Base-by-base conservation (phyloP, 2,797 vertebrate genomes). In the Intellagama lesueurii region DNA sequence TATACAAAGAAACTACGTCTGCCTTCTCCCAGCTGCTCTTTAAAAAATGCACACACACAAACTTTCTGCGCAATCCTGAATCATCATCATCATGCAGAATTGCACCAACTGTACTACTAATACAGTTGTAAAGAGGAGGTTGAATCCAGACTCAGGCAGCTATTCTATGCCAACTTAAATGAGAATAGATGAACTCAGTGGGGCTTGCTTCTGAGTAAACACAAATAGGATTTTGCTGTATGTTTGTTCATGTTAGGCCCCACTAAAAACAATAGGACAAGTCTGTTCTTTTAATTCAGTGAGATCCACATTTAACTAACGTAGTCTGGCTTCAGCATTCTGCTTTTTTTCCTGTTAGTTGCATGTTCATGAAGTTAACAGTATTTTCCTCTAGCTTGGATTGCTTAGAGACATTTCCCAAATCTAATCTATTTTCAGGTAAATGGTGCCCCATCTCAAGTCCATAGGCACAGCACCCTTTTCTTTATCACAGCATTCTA, bases 51-150 rank as follows among this genome's bases (percentile, higher is more conserved):
- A 56, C 52, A 56, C 52, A 56, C 52, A 56, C 52, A 1, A 32
- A 0, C 11, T 19, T 73, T 0, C 28, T 88, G 81, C 56, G 81
- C 40, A 1, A 0, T 75, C 89, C 82, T 88, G 0, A 1, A 40
- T 40, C n/a, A 76, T 52, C 81, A 73, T 76, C 87, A 68, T 68
- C 7, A n/a, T 70, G 22, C 1, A 81, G n/a, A 87, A 49, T 81
- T 85, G 82, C 85, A 82, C 82, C 87, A 77, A 49, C 86, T n/a
- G 9, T 0, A 40, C 3, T 52, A 87, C 85, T 79, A 0, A 17
- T 87, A 85, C 88, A 93, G 88, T 89, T 90, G 90, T 73, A 85
- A 87, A 90, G 17, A 28, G 78, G 79, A 40, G 56, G 44, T 66
- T 75, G 72, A 40, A 88, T 75, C 60, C 7, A 26, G 72, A 49